Base-by-base conservation (phyloP, 2,888 invertebrate species). In the Sinodicranocentrus sp. region DNA sequence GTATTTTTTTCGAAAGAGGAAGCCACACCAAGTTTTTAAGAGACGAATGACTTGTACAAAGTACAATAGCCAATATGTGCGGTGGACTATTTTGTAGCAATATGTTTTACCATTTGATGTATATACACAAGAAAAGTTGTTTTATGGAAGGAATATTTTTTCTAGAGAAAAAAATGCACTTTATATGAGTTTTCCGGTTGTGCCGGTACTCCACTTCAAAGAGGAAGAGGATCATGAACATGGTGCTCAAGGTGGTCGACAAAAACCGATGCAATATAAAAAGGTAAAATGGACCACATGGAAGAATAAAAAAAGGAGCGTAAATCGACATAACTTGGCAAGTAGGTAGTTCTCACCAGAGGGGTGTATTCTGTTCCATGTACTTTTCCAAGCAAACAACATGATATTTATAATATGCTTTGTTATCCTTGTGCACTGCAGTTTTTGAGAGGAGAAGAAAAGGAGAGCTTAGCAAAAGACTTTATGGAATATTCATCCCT, bases 401-500 rank as follows among this genome's bases (percentile, higher is more conserved):
- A 25, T 25, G 8, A 57, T 57, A 57, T 57, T 57, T 57, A 23
- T 23, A 57, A 57, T 23, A 57, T 57, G 57, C 57, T 23, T 25
- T 57, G 57, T 57, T 57, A 6, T 57, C n/a, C n/a, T n/a, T n/a
- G n/a, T 48, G 48, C 48, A n/a, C 10, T 3, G 48, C n/a, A 48
- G 48, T 57, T 57, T 23, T 57, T 57, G 25, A 33, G 17, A 8
- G 63, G 63, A 28, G 26, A 59, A 59, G 3, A n/a, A n/a, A n/a
- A n/a, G n/a, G n/a, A n/a, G 6, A 23, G n/a, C 33, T 33, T 61
- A 26, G 15, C 5, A 2, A 25, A 21, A 17, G 26, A 52, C 26
- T 70, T 70, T 70, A 70, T 70, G 70, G 70, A 70, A 70, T 70
- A 70, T 70, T 70, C 70, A 70, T 70, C 70, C 70, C 52, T 25